Evolutionary conservation across 2,797 vertebrate species (phyloP), one percentile per base, ranked within the genome.

Genomic region (Anisognathus igniventris): DNA sequence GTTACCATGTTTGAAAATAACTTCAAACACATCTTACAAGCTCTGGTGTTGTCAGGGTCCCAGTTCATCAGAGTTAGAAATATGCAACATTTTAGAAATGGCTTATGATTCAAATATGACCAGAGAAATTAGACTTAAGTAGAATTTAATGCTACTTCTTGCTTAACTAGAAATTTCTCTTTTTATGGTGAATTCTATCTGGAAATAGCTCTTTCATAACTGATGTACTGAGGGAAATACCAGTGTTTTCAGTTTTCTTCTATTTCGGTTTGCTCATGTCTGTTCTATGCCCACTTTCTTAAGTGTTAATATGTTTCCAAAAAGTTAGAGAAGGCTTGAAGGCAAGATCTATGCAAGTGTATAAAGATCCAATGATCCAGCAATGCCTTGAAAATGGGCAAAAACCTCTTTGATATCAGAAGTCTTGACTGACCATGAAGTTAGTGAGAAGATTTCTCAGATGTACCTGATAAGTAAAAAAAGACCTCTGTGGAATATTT

Each of bases 221-320:
- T 67, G 66, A 79, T 56, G 16, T 77, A 75, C 76, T 39, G 64
- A 89, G 62, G 81, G 75, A 83, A 90, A 90, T 86, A 45, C 30
- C 66, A 75, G 24, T 48, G 44, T 78, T 92, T 79, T 67, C 51
- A 54, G 56, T 82, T 93, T 90, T 81, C 40, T n/a, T 90, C 85
- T 91, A 78, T 95, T 94, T 94, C 24, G 30, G 76, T 93, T 96
- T 93, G 60, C 70, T 91, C 21, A 1, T 94, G 70, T 88, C 86
- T 90, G 62, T 67, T 88, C 51, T 78, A 0, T 91, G 68, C 87
- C 75, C 27, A 28, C 48, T 93, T 88, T 78, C 62, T 56, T 22
- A 78, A 86, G 82, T 73, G 82, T 78, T 90, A 84, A 67, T 90
- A 44, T 50, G 33, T 78, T 92, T 94, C 64, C 37, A 53, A 20